A percentile compares a stretch with the other conserved stretches of the same genome.
These are phyloP conservation scores for Poeciliopsis retropinna DNA, from an alignment of 2,113 vertebrate genomes.

Conservation along the genomic window DNA sequence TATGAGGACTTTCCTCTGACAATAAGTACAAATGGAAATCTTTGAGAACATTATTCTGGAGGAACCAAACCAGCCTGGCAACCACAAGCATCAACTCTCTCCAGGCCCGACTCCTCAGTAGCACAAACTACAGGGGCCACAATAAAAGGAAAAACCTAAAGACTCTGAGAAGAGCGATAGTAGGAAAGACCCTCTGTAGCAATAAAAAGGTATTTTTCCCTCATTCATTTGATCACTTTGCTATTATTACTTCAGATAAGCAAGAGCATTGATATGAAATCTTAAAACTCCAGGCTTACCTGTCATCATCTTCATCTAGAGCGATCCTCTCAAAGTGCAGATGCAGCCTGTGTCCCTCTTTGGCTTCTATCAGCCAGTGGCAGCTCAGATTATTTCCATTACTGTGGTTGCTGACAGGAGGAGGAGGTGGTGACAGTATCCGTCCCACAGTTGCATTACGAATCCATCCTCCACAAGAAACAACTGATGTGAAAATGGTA, in stretches of 20 bases:
- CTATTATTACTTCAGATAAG: neutral
- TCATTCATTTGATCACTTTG: neutral
- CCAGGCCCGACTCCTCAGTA: too few relatives aligned
- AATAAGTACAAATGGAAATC: too few relatives aligned
- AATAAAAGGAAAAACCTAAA: too few relatives aligned
- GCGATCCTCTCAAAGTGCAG: slow-evolving; percentile 92
- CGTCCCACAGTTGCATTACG: slow-evolving; percentile 89
- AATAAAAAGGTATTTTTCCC: too few relatives aligned
- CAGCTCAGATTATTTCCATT: slow-evolving; percentile 90
- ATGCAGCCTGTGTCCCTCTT: slow-evolving; percentile 88
- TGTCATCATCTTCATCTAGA: slow-evolving; percentile 90
- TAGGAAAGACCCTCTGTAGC: too few relatives aligned
- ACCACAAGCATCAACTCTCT: too few relatives aligned
- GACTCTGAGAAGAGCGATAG: too few relatives aligned
- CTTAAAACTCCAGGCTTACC: slow-evolving; percentile 69
- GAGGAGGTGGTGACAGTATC: slow-evolving; percentile 85
- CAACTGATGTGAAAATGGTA: slow-evolving; percentile 62
- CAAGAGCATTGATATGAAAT: neutral
- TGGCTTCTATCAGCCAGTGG: slow-evolving; percentile 92
- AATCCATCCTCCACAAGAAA: slow-evolving; percentile 89
- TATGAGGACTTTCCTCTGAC: too few relatives aligned
- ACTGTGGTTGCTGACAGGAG: slow-evolving; percentile 82
- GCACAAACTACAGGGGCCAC: too few relatives aligned
- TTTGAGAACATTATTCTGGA: too few relatives aligned
- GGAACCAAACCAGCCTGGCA: too few relatives aligned